These are phyloP conservation scores for Cuniculus paca DNA, from an alignment of 2,797 vertebrate species.

Conservation along the genomic window DNA sequence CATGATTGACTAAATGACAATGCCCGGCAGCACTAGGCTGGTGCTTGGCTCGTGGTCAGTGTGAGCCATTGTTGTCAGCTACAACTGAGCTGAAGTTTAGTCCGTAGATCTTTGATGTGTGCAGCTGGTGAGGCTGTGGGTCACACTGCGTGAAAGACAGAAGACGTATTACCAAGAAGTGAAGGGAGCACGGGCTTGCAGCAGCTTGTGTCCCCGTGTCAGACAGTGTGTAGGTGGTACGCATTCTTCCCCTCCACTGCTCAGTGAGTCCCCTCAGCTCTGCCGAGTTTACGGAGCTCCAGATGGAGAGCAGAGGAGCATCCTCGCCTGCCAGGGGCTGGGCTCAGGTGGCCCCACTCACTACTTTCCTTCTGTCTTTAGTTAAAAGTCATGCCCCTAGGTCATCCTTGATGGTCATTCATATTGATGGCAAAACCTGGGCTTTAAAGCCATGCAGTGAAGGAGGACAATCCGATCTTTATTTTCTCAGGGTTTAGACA, in stretches of 20 bases:
- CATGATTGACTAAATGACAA: neutral
- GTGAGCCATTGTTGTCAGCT: fast-evolving
- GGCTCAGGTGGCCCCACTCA: fast-evolving
- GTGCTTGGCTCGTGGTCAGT: neutral
- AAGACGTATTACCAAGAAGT: neutral
- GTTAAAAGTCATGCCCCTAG: neutral
- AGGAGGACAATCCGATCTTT: neutral
- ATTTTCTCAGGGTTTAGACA: neutral
- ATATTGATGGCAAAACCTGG: neutral
- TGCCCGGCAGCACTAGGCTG: neutral
- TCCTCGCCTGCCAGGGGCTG: neutral
- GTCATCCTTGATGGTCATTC: neutral
- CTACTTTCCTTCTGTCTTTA: fast-evolving
- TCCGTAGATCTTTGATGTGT: too few species aligned
- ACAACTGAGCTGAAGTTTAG: too few species aligned
- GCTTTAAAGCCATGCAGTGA: neutral
- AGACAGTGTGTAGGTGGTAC: fast-evolving
- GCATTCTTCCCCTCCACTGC: neutral
- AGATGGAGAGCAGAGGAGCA: fast-evolving
- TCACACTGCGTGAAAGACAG: fast-evolving
- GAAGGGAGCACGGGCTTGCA: neutral
- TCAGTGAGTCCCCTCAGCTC: neutral
- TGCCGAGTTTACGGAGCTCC: neutral
- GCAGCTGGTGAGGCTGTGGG: neutral
- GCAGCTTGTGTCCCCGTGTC: too few species aligned